Base-by-base conservation (phyloP, 2,888 invertebrate species). In the Aricia artaxerxes region DNA sequence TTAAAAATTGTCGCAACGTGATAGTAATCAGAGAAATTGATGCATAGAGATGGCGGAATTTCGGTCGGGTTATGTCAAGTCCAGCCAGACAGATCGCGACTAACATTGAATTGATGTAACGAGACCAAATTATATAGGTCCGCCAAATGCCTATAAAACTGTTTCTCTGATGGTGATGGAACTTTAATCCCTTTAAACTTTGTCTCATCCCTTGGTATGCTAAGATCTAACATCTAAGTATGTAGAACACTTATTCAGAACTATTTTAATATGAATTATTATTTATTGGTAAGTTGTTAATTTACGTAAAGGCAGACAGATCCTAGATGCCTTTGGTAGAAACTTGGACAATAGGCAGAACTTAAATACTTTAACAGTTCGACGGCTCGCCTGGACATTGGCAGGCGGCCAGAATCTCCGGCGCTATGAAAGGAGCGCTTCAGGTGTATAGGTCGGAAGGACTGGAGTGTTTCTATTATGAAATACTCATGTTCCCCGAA, bases 301-400 rank as follows among this genome's bases (percentile, higher is more conserved):
- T 53, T 31, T 61, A 73, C 40, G 78, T 73, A 79, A 80, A 81
- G 76, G 79, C 61, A 78, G 79, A 80, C 80, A 78, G 80, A 81
- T 81, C 79, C 77, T 80, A 79, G 81, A 81, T 80, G 81, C 75
- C 80, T 83, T 81, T 83, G 82, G 83, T 83, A 81, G 82, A 81
- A 84, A 81, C 82, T 83, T 81, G 81, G 80, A 82, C 83, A 84
- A 85, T 84, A 81, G 82, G 81, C 80, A 80, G 80, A 80, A 80
- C 83, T 82, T 84, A 83, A 84, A 83, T 84, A 82, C 83, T 84
- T 83, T 82, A 82, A 83, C 83, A 82, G 83, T 82, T 82, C 80
- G 82, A 81, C 79, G 79, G 78, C 80, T 53, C 79, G 80, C 81
- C 80, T 80, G 82, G 83, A 83, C 82, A 81, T 82, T 84, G 85